These are phyloP conservation scores for Catamblyrhynchus diadema DNA, from an alignment of 2,797 vertebrate genomes.

Conservation along the genomic window DNA sequence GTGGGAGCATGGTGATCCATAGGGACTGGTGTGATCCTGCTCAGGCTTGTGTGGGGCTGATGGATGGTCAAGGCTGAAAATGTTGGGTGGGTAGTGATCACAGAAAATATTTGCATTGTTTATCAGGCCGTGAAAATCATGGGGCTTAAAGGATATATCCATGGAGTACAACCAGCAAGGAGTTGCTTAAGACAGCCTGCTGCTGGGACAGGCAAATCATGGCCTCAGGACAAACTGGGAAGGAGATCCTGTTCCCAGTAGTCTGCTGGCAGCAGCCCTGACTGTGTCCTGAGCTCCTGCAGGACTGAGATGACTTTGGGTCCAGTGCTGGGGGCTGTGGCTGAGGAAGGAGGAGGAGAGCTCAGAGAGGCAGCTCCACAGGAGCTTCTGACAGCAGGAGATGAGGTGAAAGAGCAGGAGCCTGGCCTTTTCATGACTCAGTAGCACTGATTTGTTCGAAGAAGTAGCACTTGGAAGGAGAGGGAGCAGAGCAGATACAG, in stretches of 20 bases:
- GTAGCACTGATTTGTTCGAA: neutral
- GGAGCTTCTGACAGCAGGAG: neutral
- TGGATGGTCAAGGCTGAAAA: neutral
- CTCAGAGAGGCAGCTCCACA: neutral
- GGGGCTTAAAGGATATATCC: neutral
- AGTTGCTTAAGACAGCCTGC: neutral
- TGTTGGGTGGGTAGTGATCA: neutral
- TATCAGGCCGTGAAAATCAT: neutral
- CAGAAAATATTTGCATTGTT: neutral
- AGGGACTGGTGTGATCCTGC: neutral
- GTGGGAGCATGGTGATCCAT: accelerated
- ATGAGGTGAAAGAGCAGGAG: neutral
- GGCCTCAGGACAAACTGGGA: neutral
- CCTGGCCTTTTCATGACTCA: neutral
- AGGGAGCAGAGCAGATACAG: neutral
- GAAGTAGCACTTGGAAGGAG: neutral
- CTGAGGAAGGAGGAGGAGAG: neutral
- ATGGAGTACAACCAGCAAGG: neutral
- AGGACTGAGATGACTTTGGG: neutral
- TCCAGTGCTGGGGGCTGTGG: accelerated
- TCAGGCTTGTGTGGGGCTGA: neutral
- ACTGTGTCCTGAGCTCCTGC: neutral
- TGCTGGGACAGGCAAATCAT: neutral
- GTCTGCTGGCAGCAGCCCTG: neutral
- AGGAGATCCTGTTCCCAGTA: neutral